Base-by-base conservation (phyloP, 2,888 invertebrate species). In the Drosophila tripunctata region DNA sequence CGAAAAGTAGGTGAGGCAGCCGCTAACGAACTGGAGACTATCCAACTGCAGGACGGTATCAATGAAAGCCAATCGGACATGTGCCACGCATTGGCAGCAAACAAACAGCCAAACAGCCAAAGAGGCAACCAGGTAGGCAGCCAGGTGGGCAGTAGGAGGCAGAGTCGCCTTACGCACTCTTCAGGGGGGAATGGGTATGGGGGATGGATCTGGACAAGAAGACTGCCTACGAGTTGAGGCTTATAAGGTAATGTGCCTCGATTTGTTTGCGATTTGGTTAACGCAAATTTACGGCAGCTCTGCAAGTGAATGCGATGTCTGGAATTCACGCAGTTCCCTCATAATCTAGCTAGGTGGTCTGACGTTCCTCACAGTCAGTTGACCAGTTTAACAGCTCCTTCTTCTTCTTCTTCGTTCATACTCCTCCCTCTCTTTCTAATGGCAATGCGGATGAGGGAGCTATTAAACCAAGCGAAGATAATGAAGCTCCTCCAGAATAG, bases 41-140 rank as follows among this genome's bases (percentile, higher is more conserved):
- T 62, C 57, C 67, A 24, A 66, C 52, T 63, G 60, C 52, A 47
- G 67, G 55, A 61, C 57, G 40, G 65, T 82, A 86, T 86, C 87
- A 83, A 87, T 81, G 87, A 56, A 66, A 84, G 71, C 70, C 75
- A 68, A 87, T 87, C 82, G 78, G 85, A 87, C 82, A 83, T 81
- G 82, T 48, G 86, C 87, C 64, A 84, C 75, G 71, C 78, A 84
- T 80, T 87, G 87, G 84, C 84, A 82, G 74, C 68, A 70, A 67
- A 66, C 38, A 52, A 27, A 27, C 27, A 27, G 27, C 10, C 10
- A 27, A 27, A n/a, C n/a, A n/a, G 30, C 15, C 31, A 40, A 40
- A 50, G 31, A n/a, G 38, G 30, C 38, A 40, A 43, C 57, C 14
- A 36, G 41, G 38, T 35, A 7, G 35, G 24, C 30, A 38, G 8